Conservation (phyloP, 2,888 invertebrate genomes). For the Melanargia galathea region DNA sequence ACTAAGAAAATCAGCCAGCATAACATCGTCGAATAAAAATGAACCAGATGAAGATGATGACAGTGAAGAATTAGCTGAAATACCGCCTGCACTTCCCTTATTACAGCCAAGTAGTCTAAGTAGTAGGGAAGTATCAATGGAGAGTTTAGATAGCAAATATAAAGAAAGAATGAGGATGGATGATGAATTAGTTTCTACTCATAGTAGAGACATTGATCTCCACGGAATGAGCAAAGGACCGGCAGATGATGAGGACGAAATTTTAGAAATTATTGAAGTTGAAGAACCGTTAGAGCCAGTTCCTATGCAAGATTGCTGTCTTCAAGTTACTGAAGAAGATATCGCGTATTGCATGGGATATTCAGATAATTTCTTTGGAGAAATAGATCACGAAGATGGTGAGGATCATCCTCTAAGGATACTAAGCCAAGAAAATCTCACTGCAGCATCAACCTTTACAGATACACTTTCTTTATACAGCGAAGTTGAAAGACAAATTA, state of each 20-base stretch:
- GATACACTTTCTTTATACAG: slow-evolving; percentile 86
- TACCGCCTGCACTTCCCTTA: slow-evolving; percentile 90
- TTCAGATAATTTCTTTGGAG: slow-evolving; percentile 86
- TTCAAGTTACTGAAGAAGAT: slow-evolving; percentile 96
- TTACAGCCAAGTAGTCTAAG: slow-evolving; percentile 88
- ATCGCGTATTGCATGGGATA: slow-evolving; percentile 93
- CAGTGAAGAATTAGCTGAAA: slow-evolving; percentile 89
- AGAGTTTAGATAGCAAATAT: slow-evolving; percentile 89
- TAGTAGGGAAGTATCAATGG: slow-evolving; percentile 91
- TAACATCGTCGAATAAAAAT: slow-evolving; percentile 66
- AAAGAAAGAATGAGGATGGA: slow-evolving; percentile 87
- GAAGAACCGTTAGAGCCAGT: slow-evolving; percentile 91
- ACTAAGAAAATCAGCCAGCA: slow-evolving; percentile 52
- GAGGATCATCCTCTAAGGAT: slow-evolving; percentile 94
- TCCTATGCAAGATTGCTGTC: slow-evolving; percentile 92
- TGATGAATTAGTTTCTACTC: slow-evolving; percentile 79
- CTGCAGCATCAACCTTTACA: slow-evolving; percentile 94
- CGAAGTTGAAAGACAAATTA: slow-evolving; percentile 85
- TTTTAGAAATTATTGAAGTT: slow-evolving; percentile 90
- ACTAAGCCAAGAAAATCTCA: slow-evolving; percentile 94
- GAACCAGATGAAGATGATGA: slow-evolving; percentile 87
- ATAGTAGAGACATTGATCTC: slow-evolving; percentile 78
- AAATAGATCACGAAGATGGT: slow-evolving; percentile 86
- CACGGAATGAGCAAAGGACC: slow-evolving; percentile 76
- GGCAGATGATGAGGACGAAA: slow-evolving; percentile 84